Evolutionary conservation across 2,113 vertebrate genomes (phyloP).

Genomic region (Hemicordylus capensis): DNA sequence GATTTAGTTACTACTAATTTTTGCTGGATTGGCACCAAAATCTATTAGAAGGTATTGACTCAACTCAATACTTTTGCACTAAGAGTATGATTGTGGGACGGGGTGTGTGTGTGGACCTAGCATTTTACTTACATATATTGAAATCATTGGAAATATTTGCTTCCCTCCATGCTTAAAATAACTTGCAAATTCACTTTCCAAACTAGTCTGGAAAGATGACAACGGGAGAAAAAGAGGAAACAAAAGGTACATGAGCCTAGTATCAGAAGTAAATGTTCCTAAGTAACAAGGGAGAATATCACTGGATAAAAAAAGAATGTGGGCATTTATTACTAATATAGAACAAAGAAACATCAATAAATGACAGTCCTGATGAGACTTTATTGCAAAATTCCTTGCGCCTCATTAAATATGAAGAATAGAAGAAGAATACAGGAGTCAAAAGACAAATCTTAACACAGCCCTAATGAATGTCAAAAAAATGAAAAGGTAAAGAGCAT

Average conservation of each 20-base stretch:
- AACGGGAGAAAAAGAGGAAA: background rate
- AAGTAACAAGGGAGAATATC: conserved; percentile 38
- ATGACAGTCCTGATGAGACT: conserved; percentile 59
- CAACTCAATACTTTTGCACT: background rate
- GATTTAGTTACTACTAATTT: background rate
- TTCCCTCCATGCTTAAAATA: background rate
- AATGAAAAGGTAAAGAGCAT: conserved; percentile 28
- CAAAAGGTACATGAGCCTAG: background rate
- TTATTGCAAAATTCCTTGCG: conserved; percentile 50
- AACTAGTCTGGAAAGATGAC: background rate
- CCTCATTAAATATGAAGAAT: conserved; percentile 69
- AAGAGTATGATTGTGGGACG: background rate
- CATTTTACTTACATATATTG: background rate
- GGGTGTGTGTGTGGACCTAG: too few species aligned
- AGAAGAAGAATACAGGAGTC: conserved; percentile 51
- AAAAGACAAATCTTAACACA: conserved; percentile 50
- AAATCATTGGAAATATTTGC: background rate
- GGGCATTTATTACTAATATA: conserved; percentile 49
- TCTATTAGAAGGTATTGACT: background rate
- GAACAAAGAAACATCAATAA: conserved; percentile 56
- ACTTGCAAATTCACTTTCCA: background rate
- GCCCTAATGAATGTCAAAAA: background rate
- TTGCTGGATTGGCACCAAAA: background rate
- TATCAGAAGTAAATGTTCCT: conserved; percentile 22
- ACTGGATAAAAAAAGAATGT: conserved; percentile 9